Evolutionary conservation across 2,113 vertebrate species (phyloP).

Genomic region (Zosterops lateralis): DNA sequence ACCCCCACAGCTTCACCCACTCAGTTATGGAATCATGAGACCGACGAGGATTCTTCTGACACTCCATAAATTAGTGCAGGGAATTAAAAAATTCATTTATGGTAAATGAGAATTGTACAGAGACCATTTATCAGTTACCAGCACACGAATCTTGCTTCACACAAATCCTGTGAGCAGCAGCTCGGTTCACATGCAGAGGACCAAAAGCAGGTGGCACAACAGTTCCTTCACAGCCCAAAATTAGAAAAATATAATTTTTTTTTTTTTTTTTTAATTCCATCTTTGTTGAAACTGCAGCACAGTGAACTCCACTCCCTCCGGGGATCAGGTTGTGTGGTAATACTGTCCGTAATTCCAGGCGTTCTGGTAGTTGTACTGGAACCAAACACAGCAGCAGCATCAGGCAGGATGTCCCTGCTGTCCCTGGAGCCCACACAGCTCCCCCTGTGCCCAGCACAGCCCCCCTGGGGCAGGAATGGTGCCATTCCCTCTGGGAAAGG

Average conservation of each 20-base stretch:
- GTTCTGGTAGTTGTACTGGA: constrained; percentile 90
- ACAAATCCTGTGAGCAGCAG: constrained; percentile 46
- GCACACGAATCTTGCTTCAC: constrained; percentile 66
- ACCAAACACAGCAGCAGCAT: not conserved
- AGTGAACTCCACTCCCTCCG: not conserved
- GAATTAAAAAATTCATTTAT: constrained; percentile 56
- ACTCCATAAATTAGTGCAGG: constrained; percentile 71
- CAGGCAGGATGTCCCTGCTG: not conserved
- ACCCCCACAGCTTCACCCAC: not conserved
- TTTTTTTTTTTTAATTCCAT: constrained; percentile 48
- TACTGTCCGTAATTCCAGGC: constrained; percentile 98
- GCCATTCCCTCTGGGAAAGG: rapidly evolving
- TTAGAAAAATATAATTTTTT: constrained; percentile 67
- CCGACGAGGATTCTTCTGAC: constrained; percentile 33
- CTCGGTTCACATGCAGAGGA: constrained; percentile 64
- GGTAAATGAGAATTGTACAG: constrained; percentile 57
- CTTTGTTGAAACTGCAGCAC: constrained; percentile 25
- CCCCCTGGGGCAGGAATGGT: rapidly evolving
- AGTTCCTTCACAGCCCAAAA: constrained; percentile 71
- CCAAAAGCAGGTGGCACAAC: constrained; percentile 65
- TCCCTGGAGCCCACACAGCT: not conserved
- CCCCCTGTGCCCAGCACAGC: not conserved
- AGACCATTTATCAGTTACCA: constrained; percentile 50
- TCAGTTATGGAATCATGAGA: not conserved
- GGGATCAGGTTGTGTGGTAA: constrained; percentile 92